A percentile compares a stretch with the other conserved stretches of the same genome.
Conservation (phyloP, 2,797 vertebrate genomes). For the Catharus ustulatus region DNA sequence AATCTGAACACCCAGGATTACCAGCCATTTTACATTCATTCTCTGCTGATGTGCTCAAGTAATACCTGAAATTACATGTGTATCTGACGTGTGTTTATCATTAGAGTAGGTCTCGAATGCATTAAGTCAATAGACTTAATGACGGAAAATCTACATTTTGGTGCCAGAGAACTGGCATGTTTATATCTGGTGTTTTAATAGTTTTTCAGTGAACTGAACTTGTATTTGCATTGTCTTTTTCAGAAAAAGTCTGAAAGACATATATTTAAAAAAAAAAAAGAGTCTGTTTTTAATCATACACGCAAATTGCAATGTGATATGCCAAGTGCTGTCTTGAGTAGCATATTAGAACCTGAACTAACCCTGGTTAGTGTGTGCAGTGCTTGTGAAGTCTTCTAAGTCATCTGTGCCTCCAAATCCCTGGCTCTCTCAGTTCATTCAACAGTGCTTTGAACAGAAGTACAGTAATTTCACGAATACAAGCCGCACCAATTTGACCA, state of each 20-base stretch:
- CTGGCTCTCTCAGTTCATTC: neutral
- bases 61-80: neutral
- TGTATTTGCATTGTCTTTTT: constrained; percentile 36
- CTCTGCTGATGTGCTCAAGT: neutral
- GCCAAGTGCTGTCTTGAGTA: constrained; percentile 6
- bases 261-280: neutral
- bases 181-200: constrained; percentile 34
- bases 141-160: neutral
- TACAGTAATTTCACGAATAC: no score
- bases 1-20: neutral
- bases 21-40: neutral
- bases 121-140: neutral
- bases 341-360: neutral
- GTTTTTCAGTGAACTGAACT: constrained; percentile 15
- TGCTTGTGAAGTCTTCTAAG: neutral
- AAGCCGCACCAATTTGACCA: no score
- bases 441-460: neutral
- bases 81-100: neutral
- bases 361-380: neutral
- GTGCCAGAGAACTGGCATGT: neutral
- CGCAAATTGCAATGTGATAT: neutral
- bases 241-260: constrained; percentile 14
- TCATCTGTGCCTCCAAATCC: neutral
- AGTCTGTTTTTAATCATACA: constrained; percentile 20
- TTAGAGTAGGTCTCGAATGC: neutral